Base-by-base conservation (phyloP, 2,888 invertebrate genomes). In the Loripinus fragilis region DNA sequence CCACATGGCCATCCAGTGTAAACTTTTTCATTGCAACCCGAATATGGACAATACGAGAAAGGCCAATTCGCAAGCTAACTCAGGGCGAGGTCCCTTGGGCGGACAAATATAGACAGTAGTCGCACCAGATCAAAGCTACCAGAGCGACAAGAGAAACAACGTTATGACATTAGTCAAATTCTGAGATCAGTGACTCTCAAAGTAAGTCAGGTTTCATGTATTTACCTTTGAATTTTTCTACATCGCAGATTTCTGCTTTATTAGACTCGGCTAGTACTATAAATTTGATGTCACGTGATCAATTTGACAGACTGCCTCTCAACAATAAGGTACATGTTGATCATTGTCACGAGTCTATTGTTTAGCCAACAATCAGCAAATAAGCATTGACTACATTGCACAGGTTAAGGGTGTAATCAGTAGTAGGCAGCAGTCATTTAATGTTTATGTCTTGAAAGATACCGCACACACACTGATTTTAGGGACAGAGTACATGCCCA, bases 401-500 rank as follows among this genome's bases (percentile, higher is more conserved):
- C 8, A 8, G 8, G 28, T 67, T 1, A 3, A 30, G 20, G 60
- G 33, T 8, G 60, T 60, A 30, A 33, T 60, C 60, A 60, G 33
- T 33, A 17, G 60, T 33, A 5, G 33, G 33, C 60, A 33, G 17
- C 33, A 60, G 17, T 20, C 33, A 33, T 60, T 33, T 3, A 30
- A 5, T 38, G 38, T 38, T 38, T 5, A 38, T 38, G 38, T 38
- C 12, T 38, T 38, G 12, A 5, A 25, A 3, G 67, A 41, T 25
- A 67, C 42, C 2, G 38, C 67, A 3, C 67, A 67, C 20, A 41
- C 67, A 20, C 12, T 67, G 10, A 67, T 67, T 15, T 45, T 67
- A 25, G 67, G 67, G 17, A 67, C 45, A 42, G 42, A 67, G 23
- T 67, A 67, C 28, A n/a, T 67, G 67, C 25, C 25, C 20, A 35